A percentile compares a stretch with the other conserved stretches of the same genome.
Conservation (phyloP, 64 coral and sea anemone species). For the Pocillopora verrucosa region DNA sequence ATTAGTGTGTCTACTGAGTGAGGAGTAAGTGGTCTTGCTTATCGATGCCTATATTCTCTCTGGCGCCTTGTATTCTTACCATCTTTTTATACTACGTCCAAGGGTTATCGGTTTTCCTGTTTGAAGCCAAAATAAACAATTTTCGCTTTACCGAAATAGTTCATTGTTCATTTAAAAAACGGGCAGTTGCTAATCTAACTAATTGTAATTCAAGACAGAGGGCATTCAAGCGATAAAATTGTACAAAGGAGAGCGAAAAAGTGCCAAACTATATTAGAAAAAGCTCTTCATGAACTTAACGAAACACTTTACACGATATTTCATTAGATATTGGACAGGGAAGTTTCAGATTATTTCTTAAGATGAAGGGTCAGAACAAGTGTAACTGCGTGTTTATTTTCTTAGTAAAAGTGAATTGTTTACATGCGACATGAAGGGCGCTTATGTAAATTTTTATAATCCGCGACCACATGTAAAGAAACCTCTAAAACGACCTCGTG, state of each 20-base stretch:
- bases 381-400: background rate
- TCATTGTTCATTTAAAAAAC: background rate
- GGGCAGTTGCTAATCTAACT: background rate
- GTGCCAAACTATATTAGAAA: background rate
- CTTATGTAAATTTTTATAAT: slow-evolving; percentile 33
- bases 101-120: background rate
- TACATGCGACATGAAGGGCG: background rate
- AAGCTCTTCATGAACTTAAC: background rate
- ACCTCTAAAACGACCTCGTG: background rate
- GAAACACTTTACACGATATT: background rate
- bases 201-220: background rate
- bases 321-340: background rate
- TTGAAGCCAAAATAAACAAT: slow-evolving; percentile 6
- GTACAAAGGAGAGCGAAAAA: background rate
- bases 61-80: background rate
- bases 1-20: background rate
- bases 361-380: background rate
- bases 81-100: background rate
- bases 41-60: background rate
- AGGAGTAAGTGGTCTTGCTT: background rate
- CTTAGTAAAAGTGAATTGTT: background rate
- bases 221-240: background rate
- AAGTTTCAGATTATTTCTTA: background rate
- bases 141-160: background rate
- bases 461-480: background rate